Percentiles rank a stretch among this genome's conserved stretches.
Conservation (phyloP, 1,140 invertebrate species). For the Proales similis region DNA sequence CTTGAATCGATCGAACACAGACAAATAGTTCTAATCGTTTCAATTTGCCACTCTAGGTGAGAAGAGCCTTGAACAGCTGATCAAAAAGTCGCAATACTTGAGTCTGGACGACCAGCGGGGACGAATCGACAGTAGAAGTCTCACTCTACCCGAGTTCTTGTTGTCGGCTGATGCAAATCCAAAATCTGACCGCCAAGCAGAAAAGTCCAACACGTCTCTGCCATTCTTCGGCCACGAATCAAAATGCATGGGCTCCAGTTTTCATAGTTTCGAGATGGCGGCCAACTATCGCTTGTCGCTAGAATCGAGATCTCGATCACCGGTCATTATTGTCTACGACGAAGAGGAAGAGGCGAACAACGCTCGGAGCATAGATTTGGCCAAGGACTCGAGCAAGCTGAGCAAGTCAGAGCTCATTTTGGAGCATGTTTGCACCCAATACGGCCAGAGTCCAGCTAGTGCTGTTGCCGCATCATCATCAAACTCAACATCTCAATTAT, state of each 20-base stretch:
- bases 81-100: constrained; percentile 21
- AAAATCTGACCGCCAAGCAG: constrained; percentile 18
- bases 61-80: constrained; percentile 18
- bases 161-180: constrained; percentile 14
- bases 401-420: constrained; percentile 12
- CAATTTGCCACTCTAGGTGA: constrained; percentile 5
- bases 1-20: background rate
- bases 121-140: constrained; percentile 5
- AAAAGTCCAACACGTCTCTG: background rate
- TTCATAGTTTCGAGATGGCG: background rate
- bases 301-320: constrained; percentile 10
- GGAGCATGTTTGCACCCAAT: constrained; percentile 13
- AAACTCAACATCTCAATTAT: too few species aligned
- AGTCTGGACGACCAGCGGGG: constrained; percentile 20
- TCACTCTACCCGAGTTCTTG: constrained; percentile 24
- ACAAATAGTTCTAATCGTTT: background rate
- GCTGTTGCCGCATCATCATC: constrained; percentile 4
- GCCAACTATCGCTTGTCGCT: background rate
- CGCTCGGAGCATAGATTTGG: background rate
- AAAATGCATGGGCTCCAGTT: background rate
- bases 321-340: constrained; percentile 26
- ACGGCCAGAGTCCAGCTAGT: background rate
- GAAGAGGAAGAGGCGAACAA: constrained; percentile 20
- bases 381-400: constrained; percentile 1
- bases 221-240: background rate